Conservation (phyloP, 1,140 invertebrate species). For the Trialeurodes vaporariorum region DNA sequence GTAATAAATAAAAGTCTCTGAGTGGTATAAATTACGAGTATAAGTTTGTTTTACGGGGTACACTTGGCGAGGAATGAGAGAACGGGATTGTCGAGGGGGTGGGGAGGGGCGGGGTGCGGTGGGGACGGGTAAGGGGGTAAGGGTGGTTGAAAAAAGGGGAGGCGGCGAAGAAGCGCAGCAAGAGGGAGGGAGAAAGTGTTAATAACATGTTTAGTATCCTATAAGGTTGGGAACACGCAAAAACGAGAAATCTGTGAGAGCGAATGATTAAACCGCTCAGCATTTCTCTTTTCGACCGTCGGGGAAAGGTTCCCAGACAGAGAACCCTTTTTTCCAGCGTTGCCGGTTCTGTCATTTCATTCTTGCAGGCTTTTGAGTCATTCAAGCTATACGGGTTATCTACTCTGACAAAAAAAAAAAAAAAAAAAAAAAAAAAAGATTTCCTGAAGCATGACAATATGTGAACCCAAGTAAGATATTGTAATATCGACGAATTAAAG, state of each 20-base stretch:
- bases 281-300: too few relatives aligned
- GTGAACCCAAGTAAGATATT: too few relatives aligned
- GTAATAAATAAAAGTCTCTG: not conserved
- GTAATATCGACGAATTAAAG: too few relatives aligned
- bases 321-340: too few relatives aligned
- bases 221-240: not conserved
- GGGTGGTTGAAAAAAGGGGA: not conserved
- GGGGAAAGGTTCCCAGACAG: too few relatives aligned
- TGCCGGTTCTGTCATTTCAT: not conserved
- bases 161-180: not conserved
- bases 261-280: not conserved
- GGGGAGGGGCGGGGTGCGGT: too few relatives aligned
- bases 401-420: too few relatives aligned
- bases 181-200: not conserved
- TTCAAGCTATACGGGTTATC: too few relatives aligned
- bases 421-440: too few relatives aligned
- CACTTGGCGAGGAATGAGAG: not conserved
- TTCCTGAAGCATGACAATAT: too few relatives aligned
- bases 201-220: slow-evolving; percentile 1
- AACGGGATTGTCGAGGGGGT: not conserved
- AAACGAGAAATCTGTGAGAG: not conserved
- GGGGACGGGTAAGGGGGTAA: not conserved
- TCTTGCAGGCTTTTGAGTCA: too few relatives aligned
- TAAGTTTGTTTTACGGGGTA: not conserved
- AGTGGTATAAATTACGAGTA: not conserved